These are phyloP conservation scores for Meandrina meandrites DNA, from an alignment of 92 coral and sea anemone species.

Conservation along the genomic window DNA sequence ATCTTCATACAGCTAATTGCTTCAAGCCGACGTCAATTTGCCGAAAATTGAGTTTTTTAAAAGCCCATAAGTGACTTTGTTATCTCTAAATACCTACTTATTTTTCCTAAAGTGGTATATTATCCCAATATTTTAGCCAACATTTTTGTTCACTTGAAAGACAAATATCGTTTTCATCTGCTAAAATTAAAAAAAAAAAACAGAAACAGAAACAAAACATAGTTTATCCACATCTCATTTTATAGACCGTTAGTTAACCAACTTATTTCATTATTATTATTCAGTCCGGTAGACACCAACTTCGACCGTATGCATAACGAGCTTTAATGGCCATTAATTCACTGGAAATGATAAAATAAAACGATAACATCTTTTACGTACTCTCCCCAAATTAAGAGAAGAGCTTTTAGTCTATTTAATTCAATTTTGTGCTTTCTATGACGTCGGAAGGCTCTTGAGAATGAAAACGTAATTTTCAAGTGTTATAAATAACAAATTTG, in stretches of 20 bases:
- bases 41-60: slow-evolving; percentile 5
- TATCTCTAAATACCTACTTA: neutral
- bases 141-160: neutral
- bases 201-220: neutral
- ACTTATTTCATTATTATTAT: neutral
- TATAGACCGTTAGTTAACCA: neutral
- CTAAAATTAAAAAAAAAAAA: neutral
- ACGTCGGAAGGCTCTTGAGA: neutral
- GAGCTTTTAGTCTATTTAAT: neutral
- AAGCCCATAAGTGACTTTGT: neutral
- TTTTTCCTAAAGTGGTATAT: neutral
- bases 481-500: neutral
- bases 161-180: neutral
- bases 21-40: slow-evolving; percentile 1
- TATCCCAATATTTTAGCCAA: neutral
- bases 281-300: neutral
- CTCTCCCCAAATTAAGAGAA: neutral
- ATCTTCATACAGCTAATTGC: neutral
- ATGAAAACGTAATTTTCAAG: neutral
- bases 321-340: slow-evolving; percentile 8
- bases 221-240: neutral
- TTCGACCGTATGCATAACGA: neutral
- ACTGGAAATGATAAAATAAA: neutral
- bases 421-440: neutral
- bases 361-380: neutral